Base-by-base conservation (phyloP, 1,140 invertebrate genomes). In the Pseudomyrmex flavicornis region DNA sequence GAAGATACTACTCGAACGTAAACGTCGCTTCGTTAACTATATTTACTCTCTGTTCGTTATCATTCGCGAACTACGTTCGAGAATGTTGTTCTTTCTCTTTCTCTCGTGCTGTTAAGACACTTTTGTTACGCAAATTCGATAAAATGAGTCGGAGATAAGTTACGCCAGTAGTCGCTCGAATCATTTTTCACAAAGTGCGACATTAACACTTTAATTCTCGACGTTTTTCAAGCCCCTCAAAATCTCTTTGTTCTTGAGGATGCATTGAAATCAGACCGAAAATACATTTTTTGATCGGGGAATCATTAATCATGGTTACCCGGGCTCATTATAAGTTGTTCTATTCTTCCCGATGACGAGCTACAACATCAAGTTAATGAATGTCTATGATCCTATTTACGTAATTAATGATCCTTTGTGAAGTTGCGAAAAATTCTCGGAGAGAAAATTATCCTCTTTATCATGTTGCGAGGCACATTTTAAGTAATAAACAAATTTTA, bases 321-420 rank as follows among this genome's bases (percentile, higher is more conserved):
- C 54, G 20, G 44, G 44, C 66, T 70, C 54, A 26, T 80, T 80
- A 80, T 72, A 80, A 80, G 44, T 70, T 54, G 44, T 26, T 80
- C 66, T 80, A 80, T 80, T 80, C 76, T 80, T 80, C 65, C 61
- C 70, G 68, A 80, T 70, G 76, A 79, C 66, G 58, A 59, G 76
- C 66, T 80, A 48, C 76, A 79, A 79, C 66, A 80, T 80, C 76
- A 46, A 70, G 76, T 80, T 80, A 80, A 80, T 80, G 65, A 80
- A 80, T 80, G 65, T 80, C 76, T 80, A 80, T 80, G 76, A 72
- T 72, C 66, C 76, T 80, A 61, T 80, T 80, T 80, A 70, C 44
- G 20, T 80, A 80, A 80, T 80, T 80, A 72, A 80, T 80, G 76
- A 72, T 72, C 76, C 35, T 35, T 35, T 35, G 35, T 59, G 76